A percentile compares a stretch with the other conserved stretches of the same genome.
These are phyloP conservation scores for Synergus gifuensis DNA, from an alignment of 2,888 invertebrate genomes.

Conservation along the genomic window DNA sequence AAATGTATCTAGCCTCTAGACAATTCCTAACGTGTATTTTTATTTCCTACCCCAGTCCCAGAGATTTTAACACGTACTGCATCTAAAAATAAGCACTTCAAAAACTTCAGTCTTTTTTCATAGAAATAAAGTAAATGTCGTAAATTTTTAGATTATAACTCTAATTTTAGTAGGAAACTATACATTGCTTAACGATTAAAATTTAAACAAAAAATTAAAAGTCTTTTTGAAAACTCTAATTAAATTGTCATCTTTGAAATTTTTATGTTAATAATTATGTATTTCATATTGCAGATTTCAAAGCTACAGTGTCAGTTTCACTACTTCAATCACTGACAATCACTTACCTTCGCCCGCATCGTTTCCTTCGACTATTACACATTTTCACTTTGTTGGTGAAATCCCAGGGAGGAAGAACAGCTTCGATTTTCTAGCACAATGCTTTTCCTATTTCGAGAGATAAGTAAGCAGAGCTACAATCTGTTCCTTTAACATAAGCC, in stretches of 20 bases:
- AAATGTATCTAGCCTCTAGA: constrained; percentile 42
- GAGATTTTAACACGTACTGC: neutral
- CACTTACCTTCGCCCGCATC: constrained; percentile 66
- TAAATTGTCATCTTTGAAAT: no score
- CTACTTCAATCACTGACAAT: constrained; percentile 66
- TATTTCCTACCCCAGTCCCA: neutral
- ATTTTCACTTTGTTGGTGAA: constrained; percentile 3
- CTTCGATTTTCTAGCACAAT: constrained; percentile 37
- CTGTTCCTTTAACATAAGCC: constrained; percentile 30
- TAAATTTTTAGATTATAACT: no score
- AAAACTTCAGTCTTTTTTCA: neutral
- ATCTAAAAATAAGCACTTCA: constrained; percentile 4
- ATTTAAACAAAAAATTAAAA: no score
- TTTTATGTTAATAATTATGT: neutral
- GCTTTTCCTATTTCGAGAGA: constrained; percentile 21
- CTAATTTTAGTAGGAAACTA: no score
- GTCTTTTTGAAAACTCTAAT: no score
- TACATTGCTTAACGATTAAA: no score
- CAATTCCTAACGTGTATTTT: constrained; percentile 13
- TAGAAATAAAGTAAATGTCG: neutral
- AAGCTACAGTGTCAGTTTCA: constrained; percentile 41
- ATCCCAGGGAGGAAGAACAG: constrained; percentile 18
- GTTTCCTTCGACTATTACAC: constrained; percentile 33
- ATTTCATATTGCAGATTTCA: neutral
- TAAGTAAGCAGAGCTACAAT: constrained; percentile 19